Conservation (phyloP, 1,140 invertebrate species). For the Papilio glaucus region DNA sequence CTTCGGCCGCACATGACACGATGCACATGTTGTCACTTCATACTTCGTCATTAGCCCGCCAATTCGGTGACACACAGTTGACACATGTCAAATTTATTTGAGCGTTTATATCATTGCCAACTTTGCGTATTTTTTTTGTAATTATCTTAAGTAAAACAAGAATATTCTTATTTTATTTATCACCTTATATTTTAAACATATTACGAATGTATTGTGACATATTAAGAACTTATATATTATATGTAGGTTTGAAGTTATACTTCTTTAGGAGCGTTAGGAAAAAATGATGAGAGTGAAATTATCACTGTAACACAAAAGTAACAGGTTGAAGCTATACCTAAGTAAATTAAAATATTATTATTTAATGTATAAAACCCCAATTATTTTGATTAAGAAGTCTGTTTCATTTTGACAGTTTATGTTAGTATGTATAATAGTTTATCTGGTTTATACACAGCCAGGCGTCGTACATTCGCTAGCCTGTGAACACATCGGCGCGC, state of each 20-base stretch:
- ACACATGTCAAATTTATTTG: conserved; percentile 3
- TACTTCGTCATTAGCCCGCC: not conserved
- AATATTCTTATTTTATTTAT: no score
- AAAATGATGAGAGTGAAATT: no score
- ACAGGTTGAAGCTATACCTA: no score
- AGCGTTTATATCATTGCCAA: conserved; percentile 3
- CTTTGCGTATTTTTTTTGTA: not conserved
- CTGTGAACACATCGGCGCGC: conserved; percentile 6
- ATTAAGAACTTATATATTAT: no score
- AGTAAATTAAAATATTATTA: no score
- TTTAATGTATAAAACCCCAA: no score
- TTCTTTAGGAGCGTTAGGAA: no score
- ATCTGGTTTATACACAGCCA: not conserved
- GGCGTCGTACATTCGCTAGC: not conserved
- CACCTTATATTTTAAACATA: no score
- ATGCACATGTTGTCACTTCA: conserved; percentile 40
- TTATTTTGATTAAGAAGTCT: not conserved
- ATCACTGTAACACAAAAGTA: no score
- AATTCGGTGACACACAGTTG: not conserved
- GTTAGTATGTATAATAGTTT: not conserved
- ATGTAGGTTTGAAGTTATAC: no score
- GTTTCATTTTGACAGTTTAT: not conserved
- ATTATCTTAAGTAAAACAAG: no score
- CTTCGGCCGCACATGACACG: conserved; percentile 51
- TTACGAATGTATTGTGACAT: no score